Evolutionary conservation across 2,113 vertebrate species (phyloP), one percentile per base, ranked within the genome.

Genomic region (Dendrocopos noguchii): DNA sequence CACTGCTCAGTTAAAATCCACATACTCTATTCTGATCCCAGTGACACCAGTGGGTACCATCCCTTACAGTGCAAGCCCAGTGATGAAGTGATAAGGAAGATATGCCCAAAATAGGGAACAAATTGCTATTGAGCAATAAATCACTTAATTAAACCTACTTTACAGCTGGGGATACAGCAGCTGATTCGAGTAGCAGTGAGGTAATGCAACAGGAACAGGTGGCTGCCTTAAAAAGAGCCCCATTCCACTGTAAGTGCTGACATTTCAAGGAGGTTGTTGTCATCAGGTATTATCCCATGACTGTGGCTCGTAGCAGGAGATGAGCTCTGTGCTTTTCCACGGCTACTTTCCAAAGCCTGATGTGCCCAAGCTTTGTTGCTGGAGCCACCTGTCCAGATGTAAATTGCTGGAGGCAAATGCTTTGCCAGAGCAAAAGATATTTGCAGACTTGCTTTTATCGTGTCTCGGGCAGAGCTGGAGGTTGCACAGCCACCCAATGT

Each of bases 181-280:
- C 6, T 56, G 87, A 60, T 74, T 34, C 0, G 7, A 91, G 84
- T 7, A 31, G 84, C 89, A 86, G 59, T 91, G 90, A 94, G 66
- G 77, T 94, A 95, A 94, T 90, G 90, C 56, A 74, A 59, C 0
- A 1, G 63, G 89, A 92, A 85, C 90, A 93, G 82, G 84, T 91
- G 89, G 66, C 81, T 80, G 76, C 52, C 61, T 66, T 65, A 18
- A 15, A 73, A 68, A 88, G 68, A 68, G 77, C 77, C 63, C 74
- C 3, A 2, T 44, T 80, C 42, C 63, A 47, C 66, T 67, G 47
- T 15, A 46, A 90, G 74, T 4, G 16, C 39, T 82, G 90, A 90
- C 92, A 94, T 80, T 93, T 92, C 83, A 64, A 57, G 90, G 79
- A 66, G 80, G 57, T 19, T 91, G 82, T 80, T 91, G 80, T 82